Base-by-base conservation (phyloP, 1,140 invertebrate species). In the Diorhabda carinulata region DNA sequence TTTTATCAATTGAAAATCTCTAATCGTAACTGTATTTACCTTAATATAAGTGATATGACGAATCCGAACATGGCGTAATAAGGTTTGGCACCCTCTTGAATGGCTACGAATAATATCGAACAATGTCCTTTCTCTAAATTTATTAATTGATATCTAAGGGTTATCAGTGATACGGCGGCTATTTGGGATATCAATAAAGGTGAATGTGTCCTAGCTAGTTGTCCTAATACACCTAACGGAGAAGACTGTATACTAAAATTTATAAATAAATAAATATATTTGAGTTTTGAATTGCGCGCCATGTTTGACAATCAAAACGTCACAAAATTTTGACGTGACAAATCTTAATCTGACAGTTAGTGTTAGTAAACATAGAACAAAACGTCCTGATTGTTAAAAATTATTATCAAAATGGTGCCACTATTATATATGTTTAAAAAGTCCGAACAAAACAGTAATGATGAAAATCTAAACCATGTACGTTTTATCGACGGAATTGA, bases 181-280 rank as follows among this genome's bases (percentile, higher is more conserved):
- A 84, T 66, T 65, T 83, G 81, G 0, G 82, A 72, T 9, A 83
- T 68, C 9, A 84, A 56, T 58, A 82, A 76, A 3, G 81, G 77
- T 0, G 80, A 73, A 69, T 82, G 84, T 63, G 80, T 77, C n/a
- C 81, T 75, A 4, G 73, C 79, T 57, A 84, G 72, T 72, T 83
- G 81, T 9, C 77, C 77, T 8, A 82, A 70, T 43, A 73, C 72
- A 43, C 79, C 80, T 47, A 76, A 66, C 43, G 78, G 61, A 43
- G 78, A 78, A 41, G 74, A 61, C 60, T 71, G 61, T 40, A 83
- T 78, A 57, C 82, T 83, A 65, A 72, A 78, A 80, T 72, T 72
- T 25, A 25, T 25, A 25, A 25, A 25, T 25, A 25, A 25, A 25
- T 25, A 25, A 25, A 25, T 25, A 59, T 47, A 69, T 66, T 70